phyloP scores from a whole-genome alignment of 2,113 vertebrate species.

The Halichoerus grypus region DNA sequence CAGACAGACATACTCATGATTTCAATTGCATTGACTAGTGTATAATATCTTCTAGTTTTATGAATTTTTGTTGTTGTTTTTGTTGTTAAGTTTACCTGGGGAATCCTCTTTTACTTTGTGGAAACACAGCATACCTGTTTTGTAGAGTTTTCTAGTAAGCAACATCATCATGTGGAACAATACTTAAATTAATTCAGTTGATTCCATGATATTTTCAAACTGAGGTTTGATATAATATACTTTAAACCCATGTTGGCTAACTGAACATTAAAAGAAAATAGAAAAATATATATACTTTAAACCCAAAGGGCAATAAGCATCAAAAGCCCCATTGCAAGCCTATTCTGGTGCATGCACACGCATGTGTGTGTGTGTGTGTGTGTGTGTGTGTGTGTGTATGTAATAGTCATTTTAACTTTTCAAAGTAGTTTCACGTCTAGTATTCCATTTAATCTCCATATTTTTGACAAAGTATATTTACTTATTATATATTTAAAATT shows the following conservation, averaged over 20 bases:
- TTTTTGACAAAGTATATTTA: conserved; percentile 18
- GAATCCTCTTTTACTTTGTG: conserved; percentile 21
- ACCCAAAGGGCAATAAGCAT: not conserved
- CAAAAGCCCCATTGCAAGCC: not conserved
- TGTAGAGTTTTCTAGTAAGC: conserved; percentile 2
- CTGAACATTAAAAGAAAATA: too few species aligned
- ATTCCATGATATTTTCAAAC: not conserved
- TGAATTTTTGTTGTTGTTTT: not conserved
- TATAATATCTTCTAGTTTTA: not conserved
- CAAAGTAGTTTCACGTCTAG: not conserved
- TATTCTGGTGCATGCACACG: not conserved
- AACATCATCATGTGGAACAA: not conserved
- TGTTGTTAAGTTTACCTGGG: not conserved
- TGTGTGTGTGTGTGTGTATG: not conserved
- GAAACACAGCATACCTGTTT: not conserved
- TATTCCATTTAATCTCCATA: conserved; percentile 1
- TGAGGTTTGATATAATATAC: not conserved
- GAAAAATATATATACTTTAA: not conserved
- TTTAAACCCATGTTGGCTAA: too few species aligned
- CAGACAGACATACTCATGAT: not conserved
- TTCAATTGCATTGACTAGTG: not conserved
- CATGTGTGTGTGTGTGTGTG: not conserved
- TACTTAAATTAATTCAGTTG: conserved; percentile 31
- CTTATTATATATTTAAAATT: not conserved
- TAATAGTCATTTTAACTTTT: conserved; percentile 30